A percentile compares a stretch with the other conserved stretches of the same genome.
Conservation (phyloP, 2,797 vertebrate species). For the Podarcis lilfordi region DNA sequence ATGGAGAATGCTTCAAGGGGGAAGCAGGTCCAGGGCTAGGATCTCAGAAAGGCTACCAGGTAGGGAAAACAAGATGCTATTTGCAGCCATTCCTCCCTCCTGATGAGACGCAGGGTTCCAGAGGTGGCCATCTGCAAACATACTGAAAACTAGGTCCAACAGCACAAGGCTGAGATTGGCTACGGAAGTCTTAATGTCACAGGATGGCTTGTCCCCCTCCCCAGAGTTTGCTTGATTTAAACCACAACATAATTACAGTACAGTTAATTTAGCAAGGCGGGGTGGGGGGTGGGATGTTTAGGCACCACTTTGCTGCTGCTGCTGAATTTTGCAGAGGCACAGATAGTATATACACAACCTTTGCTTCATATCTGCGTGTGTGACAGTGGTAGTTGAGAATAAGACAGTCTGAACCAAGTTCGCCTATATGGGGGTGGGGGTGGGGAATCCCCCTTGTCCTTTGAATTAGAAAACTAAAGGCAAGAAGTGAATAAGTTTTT, state of each 20-base stretch:
- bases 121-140: conserved; percentile 39
- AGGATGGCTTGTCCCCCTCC: conserved; percentile 52
- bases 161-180: conserved; percentile 42
- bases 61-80: conserved; percentile 12
- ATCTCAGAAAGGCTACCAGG: conserved; percentile 43
- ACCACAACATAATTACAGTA: conserved; percentile 76
- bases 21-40: conserved; percentile 53
- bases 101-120: conserved; percentile 29
- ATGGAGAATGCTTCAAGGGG: conserved; percentile 40
- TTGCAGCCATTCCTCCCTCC: conserved; percentile 19
- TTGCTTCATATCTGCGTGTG: conserved; percentile 67
- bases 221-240: conserved; percentile 75
- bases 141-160: conserved; percentile 28
- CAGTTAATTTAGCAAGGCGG: conserved; percentile 60
- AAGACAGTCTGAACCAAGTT: conserved; percentile 60
- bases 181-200: conserved; percentile 68
- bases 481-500: conserved; percentile 40
- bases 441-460: conserved; percentile 36
- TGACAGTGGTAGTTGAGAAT: conserved; percentile 59
- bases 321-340: conserved; percentile 64
- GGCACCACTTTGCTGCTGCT: conserved; percentile 72
- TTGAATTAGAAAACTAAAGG: conserved; percentile 33
- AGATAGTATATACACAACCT: conserved; percentile 64
- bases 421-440: not conserved
- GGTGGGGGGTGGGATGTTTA: conserved; percentile 57